Evolutionary conservation across 30 jellyfish, hydroid and myxozoan genomes (phyloP), one percentile per base, ranked within the genome.

Genomic region (Catostylus mosaicus): DNA sequence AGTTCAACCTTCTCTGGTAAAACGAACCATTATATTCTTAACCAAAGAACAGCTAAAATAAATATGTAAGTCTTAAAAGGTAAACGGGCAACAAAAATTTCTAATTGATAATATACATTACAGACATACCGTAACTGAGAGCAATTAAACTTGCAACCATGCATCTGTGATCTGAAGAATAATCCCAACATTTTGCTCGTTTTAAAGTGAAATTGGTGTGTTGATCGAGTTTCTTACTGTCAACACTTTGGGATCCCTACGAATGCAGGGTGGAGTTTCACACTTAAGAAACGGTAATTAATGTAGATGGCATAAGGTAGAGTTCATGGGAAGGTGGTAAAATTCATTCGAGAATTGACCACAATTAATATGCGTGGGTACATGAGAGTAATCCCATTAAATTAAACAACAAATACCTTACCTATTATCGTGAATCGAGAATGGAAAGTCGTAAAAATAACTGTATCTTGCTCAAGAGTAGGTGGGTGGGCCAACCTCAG

Each of bases 321-420:
- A 59, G 71, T 59, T 22, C 40, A 59, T 59, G 71, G 71, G 71
- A 59, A 59, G 40, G 71, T 59, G 71, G 71, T 59, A 59, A 59
- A 18, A 59, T 59, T 59, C 71, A 59, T 37, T 59, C 71, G 71
- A 59, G 37, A 59, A 3, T 59, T 22, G 71, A 59, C 71, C 71
- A 29, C 71, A 29, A 59, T 1, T 37, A 29, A 35, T 4, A 7
- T 27, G 20, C 71, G 8, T 23, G 16, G 36, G 71, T 4, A 16
- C 18, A 24, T 59, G 20, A 16, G 19, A 2, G 19, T 59, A 3
- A 59, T 52, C 67, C 29, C 67, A 52, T 52, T 8, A 29, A 59
- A 59, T n/a, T 20, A 59, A 59, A 19, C 23, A 40, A 40, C 54
- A 40, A 40, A 40, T 40, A 40, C 54, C 7, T 40, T 40, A 5